Percentiles rank a stretch among this genome's conserved stretches.
phyloP scores from a whole-genome alignment of 2,888 invertebrate species.

The Buathra laborator region DNA sequence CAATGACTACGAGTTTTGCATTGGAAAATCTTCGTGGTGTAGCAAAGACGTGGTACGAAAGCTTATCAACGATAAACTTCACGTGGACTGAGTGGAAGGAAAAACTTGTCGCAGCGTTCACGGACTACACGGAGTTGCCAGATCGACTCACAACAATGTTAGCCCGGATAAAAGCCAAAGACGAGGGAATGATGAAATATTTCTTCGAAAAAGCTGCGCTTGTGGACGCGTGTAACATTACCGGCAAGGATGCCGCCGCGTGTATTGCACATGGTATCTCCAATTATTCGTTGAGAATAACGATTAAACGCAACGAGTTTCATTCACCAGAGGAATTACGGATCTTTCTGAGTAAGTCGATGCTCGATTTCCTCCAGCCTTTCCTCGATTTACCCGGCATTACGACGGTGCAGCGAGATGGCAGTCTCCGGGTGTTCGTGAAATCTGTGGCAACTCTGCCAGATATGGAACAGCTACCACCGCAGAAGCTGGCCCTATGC shows the following conservation, averaged over 20 bases:
- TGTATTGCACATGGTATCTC: conserved; percentile 58
- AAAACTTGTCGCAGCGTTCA: neutral
- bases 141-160: neutral
- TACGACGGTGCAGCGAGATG: conserved; percentile 46
- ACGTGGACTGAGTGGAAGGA: neutral
- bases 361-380: conserved; percentile 54
- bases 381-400: conserved; percentile 50
- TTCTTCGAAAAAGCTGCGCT: conserved; percentile 36
- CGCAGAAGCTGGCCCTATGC: conserved; percentile 35
- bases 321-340: neutral
- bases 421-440: conserved; percentile 52
- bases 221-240: conserved; percentile 26
- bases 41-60: conserved; percentile 22
- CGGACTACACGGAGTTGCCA: neutral
- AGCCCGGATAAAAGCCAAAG: neutral
- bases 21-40: conserved; percentile 32
- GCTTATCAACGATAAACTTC: neutral
- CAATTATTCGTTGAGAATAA: neutral
- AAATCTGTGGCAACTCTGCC: conserved; percentile 38
- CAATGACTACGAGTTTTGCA: neutral
- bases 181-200: neutral
- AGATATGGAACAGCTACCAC: conserved; percentile 51
- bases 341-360: neutral
- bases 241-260: conserved; percentile 36
- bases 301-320: neutral